A percentile compares a stretch with the other conserved stretches of the same genome.
phyloP scores from a whole-genome alignment of 2,797 vertebrate genomes.

The Pelodytes ibericus region DNA sequence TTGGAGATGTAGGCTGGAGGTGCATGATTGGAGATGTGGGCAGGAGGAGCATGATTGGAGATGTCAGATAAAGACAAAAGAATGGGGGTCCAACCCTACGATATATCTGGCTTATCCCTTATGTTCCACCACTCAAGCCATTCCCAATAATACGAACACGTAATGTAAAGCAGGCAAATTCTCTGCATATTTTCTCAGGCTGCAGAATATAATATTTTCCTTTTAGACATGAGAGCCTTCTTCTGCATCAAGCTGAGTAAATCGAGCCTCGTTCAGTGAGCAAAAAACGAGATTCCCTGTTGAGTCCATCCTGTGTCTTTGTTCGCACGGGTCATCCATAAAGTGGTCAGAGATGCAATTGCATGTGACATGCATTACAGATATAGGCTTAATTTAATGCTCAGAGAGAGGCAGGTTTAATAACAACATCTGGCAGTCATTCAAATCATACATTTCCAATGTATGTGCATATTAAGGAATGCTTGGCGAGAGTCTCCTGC shows the following conservation, averaged over 20 bases:
- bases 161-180: no score
- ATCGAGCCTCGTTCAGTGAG: not conserved
- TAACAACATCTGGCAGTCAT: constrained; percentile 24
- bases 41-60: no score
- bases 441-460: not conserved
- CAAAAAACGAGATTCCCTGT: not conserved
- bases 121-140: no score
- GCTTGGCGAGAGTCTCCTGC: constrained; percentile 24
- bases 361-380: constrained; percentile 15
- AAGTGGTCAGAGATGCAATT: constrained; percentile 9
- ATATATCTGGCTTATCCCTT: no score
- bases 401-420: constrained; percentile 10
- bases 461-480: not conserved
- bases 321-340: not conserved
- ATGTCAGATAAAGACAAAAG: no score
- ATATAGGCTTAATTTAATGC: constrained; percentile 16
- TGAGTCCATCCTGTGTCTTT: not conserved
- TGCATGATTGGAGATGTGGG: no score
- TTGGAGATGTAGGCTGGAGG: no score
- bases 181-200: no score
- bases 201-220: constrained; percentile 7
- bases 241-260: constrained; percentile 38
- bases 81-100: no score
- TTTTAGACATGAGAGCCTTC: constrained; percentile 17
- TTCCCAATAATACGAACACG: no score